phyloP scores from a whole-genome alignment of 2,888 invertebrate species.

The Mayetiola destructor region DNA sequence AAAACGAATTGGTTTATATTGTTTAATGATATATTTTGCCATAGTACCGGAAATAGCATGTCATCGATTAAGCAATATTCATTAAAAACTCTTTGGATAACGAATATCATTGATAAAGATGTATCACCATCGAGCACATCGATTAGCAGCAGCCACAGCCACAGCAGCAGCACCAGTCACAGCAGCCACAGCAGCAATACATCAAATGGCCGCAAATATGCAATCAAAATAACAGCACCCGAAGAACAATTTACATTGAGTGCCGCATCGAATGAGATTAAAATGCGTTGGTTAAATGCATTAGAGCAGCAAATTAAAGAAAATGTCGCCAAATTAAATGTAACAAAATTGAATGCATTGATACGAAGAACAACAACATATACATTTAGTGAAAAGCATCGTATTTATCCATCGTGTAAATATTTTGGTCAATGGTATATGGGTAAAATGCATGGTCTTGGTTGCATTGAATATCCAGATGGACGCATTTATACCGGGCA shows the following conservation, averaged over 20 bases:
- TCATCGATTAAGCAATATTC: constrained; percentile 54
- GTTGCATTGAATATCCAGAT: constrained; percentile 69
- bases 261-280: constrained; percentile 45
- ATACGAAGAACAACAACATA: constrained; percentile 54
- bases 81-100: constrained; percentile 66
- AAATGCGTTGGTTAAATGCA: constrained; percentile 65
- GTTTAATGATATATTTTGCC: constrained; percentile 67
- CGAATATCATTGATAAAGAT: constrained; percentile 52
- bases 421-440: constrained; percentile 65
- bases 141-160: neutral
- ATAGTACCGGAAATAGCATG: constrained; percentile 37
- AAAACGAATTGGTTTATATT: constrained; percentile 67
- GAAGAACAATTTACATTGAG: neutral
- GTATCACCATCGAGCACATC: constrained; percentile 53
- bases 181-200: no score
- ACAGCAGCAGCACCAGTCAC: neutral
- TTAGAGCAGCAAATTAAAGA: constrained; percentile 58
- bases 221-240: constrained; percentile 6
- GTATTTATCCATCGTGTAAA: constrained; percentile 58
- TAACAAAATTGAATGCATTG: constrained; percentile 30
- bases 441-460: constrained; percentile 70
- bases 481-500: constrained; percentile 68
- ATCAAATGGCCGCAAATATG: constrained; percentile 31
- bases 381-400: constrained; percentile 51
- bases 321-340: constrained; percentile 45